These are phyloP conservation scores for Atopsyche davidsoni DNA, from an alignment of 1,140 invertebrate genomes.

Conservation along the genomic window DNA sequence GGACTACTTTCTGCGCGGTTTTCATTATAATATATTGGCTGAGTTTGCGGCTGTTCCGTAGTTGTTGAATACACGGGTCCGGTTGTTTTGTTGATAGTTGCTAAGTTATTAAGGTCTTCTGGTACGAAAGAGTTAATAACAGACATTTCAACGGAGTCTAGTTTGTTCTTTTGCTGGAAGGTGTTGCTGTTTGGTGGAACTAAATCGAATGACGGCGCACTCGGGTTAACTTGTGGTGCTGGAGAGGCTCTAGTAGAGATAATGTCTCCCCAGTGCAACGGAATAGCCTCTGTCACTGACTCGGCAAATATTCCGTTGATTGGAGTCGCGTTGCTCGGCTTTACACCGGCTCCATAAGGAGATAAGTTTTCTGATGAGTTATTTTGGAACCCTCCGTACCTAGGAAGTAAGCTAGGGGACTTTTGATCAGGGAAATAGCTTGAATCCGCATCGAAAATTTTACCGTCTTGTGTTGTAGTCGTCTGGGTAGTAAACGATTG, in stretches of 20 bases:
- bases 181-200: conserved; percentile 13
- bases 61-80: conserved; percentile 30
- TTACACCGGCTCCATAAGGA: conserved; percentile 36
- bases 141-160: conserved; percentile 27
- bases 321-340: conserved; percentile 34
- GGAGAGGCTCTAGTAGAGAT: conserved; percentile 20
- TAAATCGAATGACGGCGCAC: conserved; percentile 22
- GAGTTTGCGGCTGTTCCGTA: conserved; percentile 34
- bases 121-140: conserved; percentile 28
- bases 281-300: conserved; percentile 22
- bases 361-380: conserved; percentile 37
- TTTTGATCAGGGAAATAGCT: conserved; percentile 41
- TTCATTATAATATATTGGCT: conserved; percentile 35
- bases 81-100: conserved; percentile 35
- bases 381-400: conserved; percentile 49
- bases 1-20: conserved; percentile 7
- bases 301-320: conserved; percentile 31
- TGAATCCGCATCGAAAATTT: conserved; percentile 30
- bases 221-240: conserved; percentile 11
- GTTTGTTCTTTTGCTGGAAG: conserved; percentile 12
- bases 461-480: conserved; percentile 7
- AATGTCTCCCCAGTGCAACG: conserved; percentile 29
- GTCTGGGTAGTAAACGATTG: conserved; percentile 18
- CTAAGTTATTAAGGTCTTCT: conserved; percentile 29
- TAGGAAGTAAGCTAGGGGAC: conserved; percentile 37